These are phyloP conservation scores for Bryconaethiops microstoma DNA, from an alignment of 2,797 vertebrate species.

Conservation along the genomic window DNA sequence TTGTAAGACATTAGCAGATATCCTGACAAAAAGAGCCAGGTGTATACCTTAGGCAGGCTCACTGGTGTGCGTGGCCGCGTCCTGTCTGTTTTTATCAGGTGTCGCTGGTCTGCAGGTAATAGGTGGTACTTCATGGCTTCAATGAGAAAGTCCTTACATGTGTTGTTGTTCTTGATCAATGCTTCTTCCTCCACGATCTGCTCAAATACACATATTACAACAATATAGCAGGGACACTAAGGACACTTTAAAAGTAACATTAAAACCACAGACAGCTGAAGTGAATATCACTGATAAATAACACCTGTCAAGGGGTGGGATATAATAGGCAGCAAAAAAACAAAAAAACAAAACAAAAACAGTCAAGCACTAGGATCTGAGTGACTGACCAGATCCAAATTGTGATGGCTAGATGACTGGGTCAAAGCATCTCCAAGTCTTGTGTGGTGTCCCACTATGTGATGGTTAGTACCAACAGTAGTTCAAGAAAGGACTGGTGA, in stretches of 20 bases:
- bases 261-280: too few species aligned
- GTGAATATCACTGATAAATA: too few species aligned
- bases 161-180: constrained; percentile 97
- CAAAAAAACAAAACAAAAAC: too few species aligned
- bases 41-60: constrained; percentile 90
- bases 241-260: not conserved
- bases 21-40: not conserved
- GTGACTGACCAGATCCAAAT: too few species aligned
- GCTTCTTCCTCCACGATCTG: constrained; percentile 97
- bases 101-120: constrained; percentile 92
- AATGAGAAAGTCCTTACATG: constrained; percentile 96
- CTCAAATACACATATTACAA: constrained; percentile 37
- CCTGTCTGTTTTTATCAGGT: constrained; percentile 93
- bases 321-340: too few species aligned
- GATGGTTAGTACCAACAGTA: too few species aligned
- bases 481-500: too few species aligned
- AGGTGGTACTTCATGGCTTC: constrained; percentile 98
- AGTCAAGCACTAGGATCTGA: too few species aligned
- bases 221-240: not conserved
- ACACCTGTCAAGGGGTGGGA: too few species aligned
- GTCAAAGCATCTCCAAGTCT: too few species aligned
- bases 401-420: too few species aligned
- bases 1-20: not conserved
- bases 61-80: constrained; percentile 92
- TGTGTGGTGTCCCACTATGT: too few species aligned